Evolutionary conservation across 2,888 invertebrate genomes (phyloP).

Genomic region (Archips crataeganus): DNA sequence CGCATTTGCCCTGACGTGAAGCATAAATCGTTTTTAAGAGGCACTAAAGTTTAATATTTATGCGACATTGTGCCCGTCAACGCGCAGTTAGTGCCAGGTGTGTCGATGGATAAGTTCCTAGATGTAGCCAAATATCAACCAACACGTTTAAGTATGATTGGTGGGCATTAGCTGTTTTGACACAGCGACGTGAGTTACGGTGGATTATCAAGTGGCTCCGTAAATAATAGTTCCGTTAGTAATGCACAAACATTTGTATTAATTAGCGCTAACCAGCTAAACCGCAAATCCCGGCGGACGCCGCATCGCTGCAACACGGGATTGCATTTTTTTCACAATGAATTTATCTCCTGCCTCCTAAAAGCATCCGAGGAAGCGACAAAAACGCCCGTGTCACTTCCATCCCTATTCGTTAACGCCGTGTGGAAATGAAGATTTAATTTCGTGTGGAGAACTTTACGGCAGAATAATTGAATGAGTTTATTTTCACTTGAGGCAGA

Average conservation of each 20-base stretch:
- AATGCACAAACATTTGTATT: conserved; percentile 50
- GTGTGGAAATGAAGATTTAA: conserved; percentile 47
- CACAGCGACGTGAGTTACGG: conserved; percentile 7
- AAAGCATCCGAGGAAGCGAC: conserved; percentile 46
- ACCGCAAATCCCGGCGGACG: conserved; percentile 47
- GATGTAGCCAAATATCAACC: conserved; percentile 27
- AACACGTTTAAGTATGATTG: conserved; percentile 47
- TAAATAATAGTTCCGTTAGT: conserved; percentile 41
- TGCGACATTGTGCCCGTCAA: conserved; percentile 57
- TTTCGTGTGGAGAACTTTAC: conserved; percentile 34
- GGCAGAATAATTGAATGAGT: conserved; percentile 34
- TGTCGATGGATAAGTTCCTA: conserved; percentile 47
- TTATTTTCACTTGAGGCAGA: conserved; percentile 26
- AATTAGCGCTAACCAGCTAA: conserved; percentile 58
- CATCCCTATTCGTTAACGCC: conserved; percentile 47
- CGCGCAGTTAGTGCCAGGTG: conserved; percentile 49
- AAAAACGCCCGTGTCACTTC: conserved; percentile 50
- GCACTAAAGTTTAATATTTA: conserved; percentile 58
- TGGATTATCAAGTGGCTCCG: conserved; percentile 24
- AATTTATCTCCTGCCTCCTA: conserved; percentile 55
- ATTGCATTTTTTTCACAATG: conserved; percentile 46
- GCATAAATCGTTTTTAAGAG: conserved; percentile 42
- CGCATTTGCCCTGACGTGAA: conserved; percentile 30
- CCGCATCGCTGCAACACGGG: conserved; percentile 20
- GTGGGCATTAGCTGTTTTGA: conserved; percentile 36